Evolutionary conservation across 2,888 invertebrate genomes (phyloP).

Genomic region (Keiferia lycopersicella): DNA sequence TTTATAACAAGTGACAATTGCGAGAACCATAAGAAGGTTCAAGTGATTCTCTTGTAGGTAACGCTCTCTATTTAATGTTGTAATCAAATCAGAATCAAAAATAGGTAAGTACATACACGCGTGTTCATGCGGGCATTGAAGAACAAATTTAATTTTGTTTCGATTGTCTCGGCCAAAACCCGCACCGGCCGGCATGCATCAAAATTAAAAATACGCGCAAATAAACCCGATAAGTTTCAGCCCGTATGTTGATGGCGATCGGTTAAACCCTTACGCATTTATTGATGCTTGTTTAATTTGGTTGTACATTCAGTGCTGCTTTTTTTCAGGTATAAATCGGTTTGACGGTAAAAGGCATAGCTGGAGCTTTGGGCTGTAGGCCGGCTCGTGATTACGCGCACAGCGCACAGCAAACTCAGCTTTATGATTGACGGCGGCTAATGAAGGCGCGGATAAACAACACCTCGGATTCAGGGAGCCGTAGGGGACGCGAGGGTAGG

Average conservation of each 20-base stretch:
- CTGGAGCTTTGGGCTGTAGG: neutral
- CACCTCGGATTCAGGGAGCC: conserved; percentile 21
- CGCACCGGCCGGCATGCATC: neutral
- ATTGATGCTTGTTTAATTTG: conserved; percentile 2
- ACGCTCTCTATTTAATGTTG: too few species aligned
- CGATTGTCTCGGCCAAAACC: neutral
- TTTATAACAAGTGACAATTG: too few species aligned
- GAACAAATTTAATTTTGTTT: neutral
- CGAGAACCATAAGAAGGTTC: too few species aligned
- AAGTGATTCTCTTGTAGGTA: too few species aligned
- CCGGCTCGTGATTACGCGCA: neutral
- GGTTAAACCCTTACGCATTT: neutral
- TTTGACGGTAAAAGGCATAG: neutral
- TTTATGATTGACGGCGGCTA: conserved; percentile 33
- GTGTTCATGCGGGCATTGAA: neutral
- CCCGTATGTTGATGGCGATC: neutral
- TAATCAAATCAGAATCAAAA: too few species aligned
- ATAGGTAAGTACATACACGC: neutral
- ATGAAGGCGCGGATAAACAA: conserved; percentile 31
- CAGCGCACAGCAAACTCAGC: conserved; percentile 29
- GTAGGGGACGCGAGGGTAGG: neutral
- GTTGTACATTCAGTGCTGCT: neutral
- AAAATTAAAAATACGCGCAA: neutral
- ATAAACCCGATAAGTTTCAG: conserved; percentile 4
- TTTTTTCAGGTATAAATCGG: neutral